phyloP scores from a whole-genome alignment of 2,797 vertebrate genomes.

The Tolypeutes matacus region DNA sequence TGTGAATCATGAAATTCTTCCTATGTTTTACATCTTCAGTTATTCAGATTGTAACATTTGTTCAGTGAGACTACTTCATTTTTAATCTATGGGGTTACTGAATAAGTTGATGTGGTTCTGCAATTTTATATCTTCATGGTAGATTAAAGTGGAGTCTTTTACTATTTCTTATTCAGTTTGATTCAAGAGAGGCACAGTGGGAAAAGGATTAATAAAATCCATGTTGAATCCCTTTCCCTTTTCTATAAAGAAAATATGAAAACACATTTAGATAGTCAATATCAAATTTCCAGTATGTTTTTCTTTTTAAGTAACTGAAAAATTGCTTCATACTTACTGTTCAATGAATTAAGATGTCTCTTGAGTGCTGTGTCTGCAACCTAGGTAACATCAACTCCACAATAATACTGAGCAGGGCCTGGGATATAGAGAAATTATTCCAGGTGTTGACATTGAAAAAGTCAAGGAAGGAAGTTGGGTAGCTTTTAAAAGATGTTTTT shows the following conservation, averaged over 20 bases:
- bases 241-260: conserved; percentile 81
- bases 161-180: conserved; percentile 9
- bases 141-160: conserved; percentile 2
- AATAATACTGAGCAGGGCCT: neutral
- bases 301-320: conserved; percentile 75
- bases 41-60: neutral
- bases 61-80: neutral
- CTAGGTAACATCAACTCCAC: conserved; percentile 16
- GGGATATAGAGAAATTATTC: neutral
- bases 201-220: neutral
- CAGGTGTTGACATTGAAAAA: neutral
- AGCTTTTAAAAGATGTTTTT: neutral
- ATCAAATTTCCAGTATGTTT: conserved; percentile 73
- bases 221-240: neutral
- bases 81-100: neutral
- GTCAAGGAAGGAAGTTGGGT: conserved; percentile 17
- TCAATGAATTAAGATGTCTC: conserved; percentile 59
- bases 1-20: neutral
- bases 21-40: neutral
- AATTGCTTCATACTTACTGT: conserved; percentile 75
- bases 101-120: neutral
- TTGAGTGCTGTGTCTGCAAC: neutral
- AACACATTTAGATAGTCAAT: conserved; percentile 85
- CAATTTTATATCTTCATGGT: conserved; percentile 25
- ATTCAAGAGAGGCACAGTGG: neutral